Evolutionary conservation across 2,888 invertebrate species (phyloP), one percentile per base, ranked within the genome.

Genomic region (Dusona sp.): DNA sequence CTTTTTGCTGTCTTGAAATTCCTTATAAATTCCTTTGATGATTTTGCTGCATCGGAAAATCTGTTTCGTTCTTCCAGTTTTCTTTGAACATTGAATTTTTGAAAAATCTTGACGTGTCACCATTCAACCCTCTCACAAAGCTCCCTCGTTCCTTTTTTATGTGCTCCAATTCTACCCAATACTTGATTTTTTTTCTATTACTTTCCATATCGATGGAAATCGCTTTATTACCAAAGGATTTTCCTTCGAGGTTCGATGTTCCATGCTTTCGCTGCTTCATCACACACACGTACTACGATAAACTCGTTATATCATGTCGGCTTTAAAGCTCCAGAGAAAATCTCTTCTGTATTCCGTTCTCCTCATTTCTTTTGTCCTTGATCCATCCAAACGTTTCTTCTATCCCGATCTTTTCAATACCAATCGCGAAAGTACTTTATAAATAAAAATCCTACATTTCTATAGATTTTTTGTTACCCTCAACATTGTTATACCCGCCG

Each of bases 221-320:
- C 74, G 57, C 79, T 75, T 68, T 65, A 70, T 75, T 51, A 75
- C 84, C 70, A 57, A 70, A 75, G 70, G 42, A 54, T 79, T 84
- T 84, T 79, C 42, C 65, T 54, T 33, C 45, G 29, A 9, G 72
- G 54, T 65, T 72, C 54, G 65, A 68, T 48, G 29, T 68, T 68
- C 57, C 54, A 72, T 77, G 48, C 42, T 77, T 48, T 80, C 70
- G 22, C 48, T 48, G 48, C 25, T 74, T n/a, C 51, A 42, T 57
- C 64, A 57, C 51, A 29, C 42, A 33, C 29, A 29, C 73, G 48
- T 54, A 36, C 54, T 36, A 61, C 45, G 75, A 68, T 75, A 45
- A 67, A 70, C 11, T 45, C 65, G 72, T 81, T 77, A 81, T 75
- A 77, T 51, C 68, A 16, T 48, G 77, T 67, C 77, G 33, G 54